phyloP scores from a whole-genome alignment of 2,113 vertebrate species.

The Lophotis ruficrista region DNA sequence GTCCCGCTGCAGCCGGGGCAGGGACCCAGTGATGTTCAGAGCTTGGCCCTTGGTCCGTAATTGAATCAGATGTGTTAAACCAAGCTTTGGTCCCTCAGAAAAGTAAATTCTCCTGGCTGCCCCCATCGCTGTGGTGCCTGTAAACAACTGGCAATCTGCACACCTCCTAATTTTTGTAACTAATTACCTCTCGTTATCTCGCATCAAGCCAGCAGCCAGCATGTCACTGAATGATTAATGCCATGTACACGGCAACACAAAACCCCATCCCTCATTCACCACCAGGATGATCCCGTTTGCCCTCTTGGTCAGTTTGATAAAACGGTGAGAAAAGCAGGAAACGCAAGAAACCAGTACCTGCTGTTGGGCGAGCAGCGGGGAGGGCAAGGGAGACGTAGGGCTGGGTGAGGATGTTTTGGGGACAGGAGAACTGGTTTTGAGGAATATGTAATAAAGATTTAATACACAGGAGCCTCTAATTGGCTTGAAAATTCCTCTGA shows the following conservation, averaged over 20 bases:
- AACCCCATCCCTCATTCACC: neutral
- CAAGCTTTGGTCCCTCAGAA: neutral
- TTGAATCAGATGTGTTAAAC: neutral
- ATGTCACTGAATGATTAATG: conserved; percentile 39
- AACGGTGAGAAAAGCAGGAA: neutral
- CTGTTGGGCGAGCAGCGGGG: neutral
- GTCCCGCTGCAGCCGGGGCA: fast-evolving
- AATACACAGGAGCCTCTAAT: neutral
- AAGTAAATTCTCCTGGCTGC: neutral
- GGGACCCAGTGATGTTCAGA: fast-evolving
- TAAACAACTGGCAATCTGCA: conserved; percentile 40
- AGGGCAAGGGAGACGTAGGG: neutral
- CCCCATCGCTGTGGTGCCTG: neutral
- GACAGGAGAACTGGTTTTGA: neutral
- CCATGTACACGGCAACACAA: neutral
- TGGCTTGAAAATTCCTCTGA: neutral
- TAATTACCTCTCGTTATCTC: conserved; percentile 63
- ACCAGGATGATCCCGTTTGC: neutral
- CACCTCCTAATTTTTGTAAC: conserved; percentile 43
- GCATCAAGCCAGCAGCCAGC: conserved; percentile 37
- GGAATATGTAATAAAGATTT: neutral
- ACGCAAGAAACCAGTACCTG: neutral
- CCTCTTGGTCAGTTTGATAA: neutral
- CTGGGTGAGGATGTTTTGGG: neutral
- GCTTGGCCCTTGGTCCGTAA: neutral